phyloP scores from a whole-genome alignment of 2,113 vertebrate genomes.

The Pandion haliaetus region DNA sequence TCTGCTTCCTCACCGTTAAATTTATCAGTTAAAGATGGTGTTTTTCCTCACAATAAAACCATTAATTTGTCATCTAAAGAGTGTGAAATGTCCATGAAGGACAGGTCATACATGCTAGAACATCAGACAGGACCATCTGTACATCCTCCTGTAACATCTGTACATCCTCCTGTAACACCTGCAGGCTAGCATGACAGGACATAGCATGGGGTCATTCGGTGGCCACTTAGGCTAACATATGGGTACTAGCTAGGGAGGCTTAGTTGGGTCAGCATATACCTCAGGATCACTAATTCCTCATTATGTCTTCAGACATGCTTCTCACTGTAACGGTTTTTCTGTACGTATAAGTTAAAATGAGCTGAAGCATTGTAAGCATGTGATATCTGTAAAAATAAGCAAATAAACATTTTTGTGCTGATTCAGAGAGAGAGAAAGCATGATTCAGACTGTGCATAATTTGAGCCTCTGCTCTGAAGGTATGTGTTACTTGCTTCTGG shows the following conservation, averaged over 20 bases:
- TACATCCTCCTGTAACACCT: background rate
- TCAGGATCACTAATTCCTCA: background rate
- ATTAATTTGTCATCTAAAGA: background rate
- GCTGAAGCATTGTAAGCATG: background rate
- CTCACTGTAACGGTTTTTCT: background rate
- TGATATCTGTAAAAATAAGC: background rate
- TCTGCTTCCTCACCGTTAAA: background rate
- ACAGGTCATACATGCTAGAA: background rate
- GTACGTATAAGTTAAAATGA: background rate
- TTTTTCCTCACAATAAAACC: background rate
- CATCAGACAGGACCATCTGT: background rate
- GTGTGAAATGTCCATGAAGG: background rate
- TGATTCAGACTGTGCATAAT: background rate
- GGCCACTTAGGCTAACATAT: background rate
- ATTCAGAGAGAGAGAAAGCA: background rate
- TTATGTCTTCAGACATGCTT: background rate
- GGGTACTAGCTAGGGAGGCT: background rate
- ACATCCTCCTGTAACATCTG: background rate
- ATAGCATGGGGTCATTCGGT: background rate
- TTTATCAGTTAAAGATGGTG: background rate
- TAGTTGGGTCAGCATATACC: background rate
- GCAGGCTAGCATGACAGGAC: background rate
- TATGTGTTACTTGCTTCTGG: background rate
- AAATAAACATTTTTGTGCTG: background rate
- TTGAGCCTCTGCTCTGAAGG: background rate